phyloP scores from a whole-genome alignment of 2,888 invertebrate genomes.

The Rutpela maculata region DNA sequence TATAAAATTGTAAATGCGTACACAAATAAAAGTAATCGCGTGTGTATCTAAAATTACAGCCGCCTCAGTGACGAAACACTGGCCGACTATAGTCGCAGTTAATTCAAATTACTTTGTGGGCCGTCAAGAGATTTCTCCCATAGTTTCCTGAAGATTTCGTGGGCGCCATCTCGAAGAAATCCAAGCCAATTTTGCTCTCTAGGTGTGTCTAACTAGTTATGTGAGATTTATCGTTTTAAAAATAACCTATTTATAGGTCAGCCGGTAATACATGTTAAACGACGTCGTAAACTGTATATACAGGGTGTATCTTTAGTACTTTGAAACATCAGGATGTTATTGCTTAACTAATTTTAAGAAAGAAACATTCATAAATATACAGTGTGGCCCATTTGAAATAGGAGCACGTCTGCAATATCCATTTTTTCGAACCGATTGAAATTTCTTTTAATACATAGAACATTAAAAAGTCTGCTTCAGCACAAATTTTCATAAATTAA shows the following conservation, averaged over 20 bases:
- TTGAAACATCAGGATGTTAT: no score
- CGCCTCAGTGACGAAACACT: not conserved
- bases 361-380: no score
- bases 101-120: slow-evolving; percentile 29
- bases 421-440: no score
- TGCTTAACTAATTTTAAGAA: no score
- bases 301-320: not conserved
- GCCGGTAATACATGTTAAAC: slow-evolving; percentile 14
- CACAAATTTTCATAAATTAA: no score
- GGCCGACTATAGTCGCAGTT: not conserved
- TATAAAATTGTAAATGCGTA: not conserved
- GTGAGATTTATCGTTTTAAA: slow-evolving; percentile 28
- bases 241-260: slow-evolving; percentile 37
- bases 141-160: slow-evolving; percentile 27
- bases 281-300: slow-evolving; percentile 13
- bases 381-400: no score
- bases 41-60: not conserved
- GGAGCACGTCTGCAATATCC: no score
- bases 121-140: slow-evolving; percentile 25
- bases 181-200: slow-evolving; percentile 20
- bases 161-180: slow-evolving; percentile 25
- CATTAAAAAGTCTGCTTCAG: no score
- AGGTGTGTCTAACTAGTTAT: slow-evolving; percentile 30
- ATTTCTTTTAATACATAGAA: no score
- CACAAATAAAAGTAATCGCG: slow-evolving; percentile 7